Percentiles rank a stretch among this genome's conserved stretches.
Evolutionary conservation across 2,888 invertebrate genomes (phyloP).

Genomic region (Agelastica alni): DNA sequence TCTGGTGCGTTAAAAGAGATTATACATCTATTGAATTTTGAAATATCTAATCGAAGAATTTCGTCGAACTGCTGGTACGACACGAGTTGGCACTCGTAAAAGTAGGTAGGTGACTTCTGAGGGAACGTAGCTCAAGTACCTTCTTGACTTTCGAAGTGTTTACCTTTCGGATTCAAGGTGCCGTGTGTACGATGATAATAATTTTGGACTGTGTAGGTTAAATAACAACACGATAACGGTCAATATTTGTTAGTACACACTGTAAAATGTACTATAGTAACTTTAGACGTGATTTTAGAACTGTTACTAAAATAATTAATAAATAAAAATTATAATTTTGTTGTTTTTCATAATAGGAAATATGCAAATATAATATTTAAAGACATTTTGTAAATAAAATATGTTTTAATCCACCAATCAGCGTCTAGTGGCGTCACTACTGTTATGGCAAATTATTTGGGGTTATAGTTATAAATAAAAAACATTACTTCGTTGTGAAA

Average conservation of each 20-base stretch:
- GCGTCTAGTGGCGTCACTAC: too few relatives aligned
- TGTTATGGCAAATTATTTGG: too few relatives aligned
- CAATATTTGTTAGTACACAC: neutral
- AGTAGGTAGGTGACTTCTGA: constrained; percentile 20
- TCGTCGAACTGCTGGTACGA: constrained; percentile 12
- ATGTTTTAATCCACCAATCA: too few relatives aligned
- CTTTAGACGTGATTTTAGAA: too few relatives aligned
- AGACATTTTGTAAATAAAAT: too few relatives aligned
- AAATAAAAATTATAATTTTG: too few relatives aligned
- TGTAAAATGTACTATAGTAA: too few relatives aligned
- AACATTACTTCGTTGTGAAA: too few relatives aligned
- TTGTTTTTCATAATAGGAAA: too few relatives aligned
- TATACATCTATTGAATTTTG: constrained; percentile 10
- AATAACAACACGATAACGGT: neutral
- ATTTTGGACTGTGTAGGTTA: constrained; percentile 1
- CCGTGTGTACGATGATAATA: constrained; percentile 1
- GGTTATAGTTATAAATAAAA: too few relatives aligned
- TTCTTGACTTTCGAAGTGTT: constrained; percentile 17
- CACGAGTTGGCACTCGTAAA: constrained; percentile 7
- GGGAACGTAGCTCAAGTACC: constrained; percentile 9
- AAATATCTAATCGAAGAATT: constrained; percentile 16
- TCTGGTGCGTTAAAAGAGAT: constrained; percentile 10
- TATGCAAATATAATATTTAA: too few relatives aligned
- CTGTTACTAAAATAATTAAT: too few relatives aligned
- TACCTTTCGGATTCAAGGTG: constrained; percentile 16